Evolutionary conservation across 2,888 invertebrate genomes (phyloP).

Genomic region (Phania funesta): DNA sequence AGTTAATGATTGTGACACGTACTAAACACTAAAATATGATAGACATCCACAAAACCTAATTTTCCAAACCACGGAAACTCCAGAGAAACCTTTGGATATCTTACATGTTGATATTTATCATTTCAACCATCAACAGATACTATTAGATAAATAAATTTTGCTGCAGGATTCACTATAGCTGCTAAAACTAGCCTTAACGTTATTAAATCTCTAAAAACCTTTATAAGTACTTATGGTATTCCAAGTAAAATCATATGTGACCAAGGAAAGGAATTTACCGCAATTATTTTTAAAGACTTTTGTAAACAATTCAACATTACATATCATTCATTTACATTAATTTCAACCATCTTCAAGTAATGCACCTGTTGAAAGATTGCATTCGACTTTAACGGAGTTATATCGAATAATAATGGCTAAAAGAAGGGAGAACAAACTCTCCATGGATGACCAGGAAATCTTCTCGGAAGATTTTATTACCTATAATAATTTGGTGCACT

Average conservation of each 20-base stretch:
- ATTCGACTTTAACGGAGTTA: constrained; percentile 35
- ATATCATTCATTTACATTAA: constrained; percentile 48
- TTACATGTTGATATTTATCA: no score
- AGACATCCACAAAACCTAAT: no score
- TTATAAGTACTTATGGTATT: constrained; percentile 44
- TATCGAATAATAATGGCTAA: constrained; percentile 26
- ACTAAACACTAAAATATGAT: no score
- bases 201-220: constrained; percentile 37
- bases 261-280: constrained; percentile 1
- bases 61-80: no score
- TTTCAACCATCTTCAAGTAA: constrained; percentile 48
- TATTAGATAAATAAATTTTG: no score
- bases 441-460: constrained; percentile 19
- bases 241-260: constrained; percentile 60
- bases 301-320: constrained; percentile 50
- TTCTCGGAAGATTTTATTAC: constrained; percentile 12
- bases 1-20: no score
- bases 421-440: constrained; percentile 7
- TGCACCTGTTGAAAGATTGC: constrained; percentile 32
- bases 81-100: no score
- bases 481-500: constrained; percentile 9
- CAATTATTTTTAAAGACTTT: constrained; percentile 57
- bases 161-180: constrained; percentile 42
- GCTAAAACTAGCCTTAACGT: constrained; percentile 48
- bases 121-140: not conserved